Conservation (phyloP, 2,888 invertebrate genomes). For the Hypomecis atomaria region DNA sequence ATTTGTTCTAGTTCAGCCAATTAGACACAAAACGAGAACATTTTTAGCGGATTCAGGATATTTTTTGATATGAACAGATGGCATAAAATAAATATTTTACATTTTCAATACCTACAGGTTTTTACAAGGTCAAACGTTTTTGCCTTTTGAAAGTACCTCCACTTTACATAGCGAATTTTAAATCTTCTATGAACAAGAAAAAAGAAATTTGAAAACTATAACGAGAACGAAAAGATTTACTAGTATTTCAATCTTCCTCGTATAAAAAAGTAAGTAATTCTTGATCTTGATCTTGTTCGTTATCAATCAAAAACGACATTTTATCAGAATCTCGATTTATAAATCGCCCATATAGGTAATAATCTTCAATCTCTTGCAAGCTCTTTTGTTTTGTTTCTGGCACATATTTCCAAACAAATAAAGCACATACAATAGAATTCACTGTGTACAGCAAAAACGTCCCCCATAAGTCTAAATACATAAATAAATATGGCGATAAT, state of each 20-base stretch:
- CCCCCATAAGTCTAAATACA: slow-evolving; percentile 26
- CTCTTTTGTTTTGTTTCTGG: slow-evolving; percentile 31
- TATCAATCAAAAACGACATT: background rate
- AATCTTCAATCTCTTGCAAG: slow-evolving; percentile 31
- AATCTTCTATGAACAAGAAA: too few species aligned
- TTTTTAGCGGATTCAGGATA: too few species aligned
- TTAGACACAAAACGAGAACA: too few species aligned
- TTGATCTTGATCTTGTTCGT: background rate
- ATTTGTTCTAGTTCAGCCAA: too few species aligned
- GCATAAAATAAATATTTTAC: too few species aligned
- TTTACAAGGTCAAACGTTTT: too few species aligned
- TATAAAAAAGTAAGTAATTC: background rate
- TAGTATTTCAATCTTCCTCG: background rate
- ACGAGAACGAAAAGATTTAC: too few species aligned
- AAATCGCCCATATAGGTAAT: slow-evolving; percentile 18
- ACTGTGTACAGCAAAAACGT: slow-evolving; percentile 24
- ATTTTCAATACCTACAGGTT: too few species aligned
- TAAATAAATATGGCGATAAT: slow-evolving; percentile 26
- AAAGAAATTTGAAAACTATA: too few species aligned
- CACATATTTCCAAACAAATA: slow-evolving; percentile 24
- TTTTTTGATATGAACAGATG: too few species aligned
- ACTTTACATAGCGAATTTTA: too few species aligned
- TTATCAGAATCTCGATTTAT: background rate
- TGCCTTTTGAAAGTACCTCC: too few species aligned
- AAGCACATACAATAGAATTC: slow-evolving; percentile 9